Evolutionary conservation across 2,113 vertebrate genomes (phyloP), one percentile per base, ranked within the genome.

Genomic region (Physeter macrocephalus): DNA sequence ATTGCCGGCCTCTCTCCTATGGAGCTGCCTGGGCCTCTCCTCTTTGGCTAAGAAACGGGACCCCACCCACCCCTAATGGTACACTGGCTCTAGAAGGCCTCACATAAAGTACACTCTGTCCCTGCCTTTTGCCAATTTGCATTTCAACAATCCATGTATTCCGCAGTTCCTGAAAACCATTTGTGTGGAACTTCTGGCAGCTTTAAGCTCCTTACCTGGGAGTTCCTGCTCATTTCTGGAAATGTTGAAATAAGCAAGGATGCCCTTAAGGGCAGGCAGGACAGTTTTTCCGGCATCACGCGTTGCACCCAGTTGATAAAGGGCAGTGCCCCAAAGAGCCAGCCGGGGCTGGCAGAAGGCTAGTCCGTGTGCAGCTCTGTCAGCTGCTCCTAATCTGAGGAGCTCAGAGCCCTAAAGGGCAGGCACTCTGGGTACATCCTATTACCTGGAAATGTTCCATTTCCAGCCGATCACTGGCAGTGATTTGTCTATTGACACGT

Each of bases 151-250:
- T 71, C 85, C 92, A 25, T 1, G 0, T 41, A 3, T 83, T 94
- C 88, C 93, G 80, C 85, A 21, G 17, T 88, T 95, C 74, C 69
- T 84, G 83, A 96, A 93, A 95, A 83, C 62, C 78, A 18, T 86
- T 36, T 64, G 75, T 31, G 11, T 46, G 20, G n/a, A 83, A 95
- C 74, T 92, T 93, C 86, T 89, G 91, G 72, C 64, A 29, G 25
- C 94, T 84, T 72, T 27, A 41, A 36, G 74, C 82, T 88, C 36
- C 31, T 59, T 67, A 31, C 61, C 75, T 89, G 72, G 90, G 92
- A 80, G 86, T 83, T 82, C 95, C 83, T 87, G 83, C 74, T 71
- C 27, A 29, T 88, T 96, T 97, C 94, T 85, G 80, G 93, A 95
- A 97, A 74, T 57, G 46, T 36, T 23, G 92, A 81, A 89, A 59